Evolutionary conservation across 2,888 invertebrate species (phyloP).

Genomic region (Cerastoderma edule): DNA sequence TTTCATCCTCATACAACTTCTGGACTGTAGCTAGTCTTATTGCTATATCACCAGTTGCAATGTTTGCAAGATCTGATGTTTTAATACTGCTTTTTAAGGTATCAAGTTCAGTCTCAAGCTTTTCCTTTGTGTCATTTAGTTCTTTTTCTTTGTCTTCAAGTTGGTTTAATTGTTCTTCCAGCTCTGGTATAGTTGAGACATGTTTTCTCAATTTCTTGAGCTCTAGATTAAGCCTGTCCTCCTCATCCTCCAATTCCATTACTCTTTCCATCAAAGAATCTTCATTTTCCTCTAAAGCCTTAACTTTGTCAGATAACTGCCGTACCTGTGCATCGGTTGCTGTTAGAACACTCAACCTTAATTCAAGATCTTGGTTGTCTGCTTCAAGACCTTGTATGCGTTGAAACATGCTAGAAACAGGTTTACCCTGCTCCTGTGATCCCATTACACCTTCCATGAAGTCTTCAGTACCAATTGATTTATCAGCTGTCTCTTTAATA

Average conservation of each 20-base stretch:
- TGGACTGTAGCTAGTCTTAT: constrained; percentile 50
- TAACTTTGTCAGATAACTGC: constrained; percentile 74
- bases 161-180: constrained; percentile 58
- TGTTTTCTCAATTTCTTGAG: constrained; percentile 57
- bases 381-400: constrained; percentile 72
- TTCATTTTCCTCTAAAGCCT: constrained; percentile 76
- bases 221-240: constrained; percentile 65
- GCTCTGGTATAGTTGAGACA: constrained; percentile 48
- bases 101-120: constrained; percentile 52
- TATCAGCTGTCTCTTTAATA: constrained; percentile 50
- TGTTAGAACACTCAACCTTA: constrained; percentile 59
- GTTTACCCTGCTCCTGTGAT: constrained; percentile 59
- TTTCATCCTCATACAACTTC: constrained; percentile 62
- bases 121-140: constrained; percentile 51
- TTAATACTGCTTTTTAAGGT: constrained; percentile 47
- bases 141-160: constrained; percentile 59
- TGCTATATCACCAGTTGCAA: constrained; percentile 58
- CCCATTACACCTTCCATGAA: constrained; percentile 60
- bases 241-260: constrained; percentile 74
- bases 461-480: constrained; percentile 59
- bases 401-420: constrained; percentile 69
- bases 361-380: constrained; percentile 66
- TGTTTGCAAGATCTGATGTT: constrained; percentile 36
- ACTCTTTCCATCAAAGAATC: constrained; percentile 78
- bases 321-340: constrained; percentile 66